Evolutionary conservation across 2,113 vertebrate genomes (phyloP).

Genomic region (Epinephelus lanceolatus): DNA sequence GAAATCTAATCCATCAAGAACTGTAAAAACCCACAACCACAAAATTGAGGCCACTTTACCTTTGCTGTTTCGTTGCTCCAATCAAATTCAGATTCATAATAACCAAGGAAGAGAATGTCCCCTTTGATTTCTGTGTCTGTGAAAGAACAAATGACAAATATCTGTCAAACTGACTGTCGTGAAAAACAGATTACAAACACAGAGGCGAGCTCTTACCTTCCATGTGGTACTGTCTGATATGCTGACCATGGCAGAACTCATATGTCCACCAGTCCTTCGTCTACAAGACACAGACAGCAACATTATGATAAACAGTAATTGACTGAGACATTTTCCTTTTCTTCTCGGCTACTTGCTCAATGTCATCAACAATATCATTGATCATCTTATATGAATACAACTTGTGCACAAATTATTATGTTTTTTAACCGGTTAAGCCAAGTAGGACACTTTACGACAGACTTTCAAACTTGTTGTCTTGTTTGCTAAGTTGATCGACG

Average conservation of each 20-base stretch:
- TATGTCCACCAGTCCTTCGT: slow-evolving; percentile 99
- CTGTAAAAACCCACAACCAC: background rate
- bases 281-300: slow-evolving; percentile 76
- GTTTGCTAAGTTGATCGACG: background rate
- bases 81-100: slow-evolving; percentile 93
- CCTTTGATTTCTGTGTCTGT: slow-evolving; percentile 95
- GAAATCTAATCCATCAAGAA: background rate
- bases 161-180: background rate
- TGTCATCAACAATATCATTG: background rate
- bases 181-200: slow-evolving; percentile 2
- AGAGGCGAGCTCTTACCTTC: slow-evolving; percentile 84
- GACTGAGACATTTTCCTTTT: background rate
- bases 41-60: slow-evolving; percentile 76
- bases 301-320: background rate
- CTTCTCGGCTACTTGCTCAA: background rate
- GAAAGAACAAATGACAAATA: slow-evolving; percentile 15
- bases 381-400: background rate
- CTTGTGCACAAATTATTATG: background rate
- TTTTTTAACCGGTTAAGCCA: background rate
- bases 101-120: slow-evolving; percentile 91
- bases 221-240: slow-evolving; percentile 95
- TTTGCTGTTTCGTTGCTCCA: slow-evolving; percentile 94
- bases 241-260: slow-evolving; percentile 92
- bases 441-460: background rate
- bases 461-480: background rate